Conservation (phyloP, 2,113 vertebrate species). For the Naja naja region DNA sequence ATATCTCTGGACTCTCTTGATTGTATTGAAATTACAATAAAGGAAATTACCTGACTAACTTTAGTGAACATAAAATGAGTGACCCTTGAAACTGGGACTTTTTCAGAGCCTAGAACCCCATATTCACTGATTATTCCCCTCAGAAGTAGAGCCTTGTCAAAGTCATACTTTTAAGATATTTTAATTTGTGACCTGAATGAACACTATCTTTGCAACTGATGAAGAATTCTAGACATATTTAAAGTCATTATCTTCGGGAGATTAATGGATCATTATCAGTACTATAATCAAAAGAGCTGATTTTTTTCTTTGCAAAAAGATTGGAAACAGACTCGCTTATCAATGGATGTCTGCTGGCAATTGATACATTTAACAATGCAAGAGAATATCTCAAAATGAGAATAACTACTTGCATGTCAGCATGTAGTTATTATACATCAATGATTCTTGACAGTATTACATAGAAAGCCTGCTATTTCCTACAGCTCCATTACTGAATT, state of each 20-base stretch:
- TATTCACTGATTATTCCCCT: not conserved
- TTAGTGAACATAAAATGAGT: not conserved
- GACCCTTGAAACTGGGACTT: not conserved
- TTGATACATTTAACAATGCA: not conserved
- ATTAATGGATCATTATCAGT: not conserved
- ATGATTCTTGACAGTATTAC: slow-evolving; percentile 30
- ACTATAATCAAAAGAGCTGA: not conserved
- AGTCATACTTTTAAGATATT: not conserved
- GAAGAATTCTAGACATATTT: not conserved
- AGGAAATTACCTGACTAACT: not conserved
- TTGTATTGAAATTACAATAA: not conserved
- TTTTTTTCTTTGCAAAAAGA: not conserved
- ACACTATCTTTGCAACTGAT: not conserved
- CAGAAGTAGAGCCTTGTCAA: not conserved
- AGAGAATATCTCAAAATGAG: slow-evolving; percentile 8
- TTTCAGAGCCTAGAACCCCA: not conserved
- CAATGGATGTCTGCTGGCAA: not conserved
- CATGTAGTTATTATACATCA: slow-evolving; percentile 15
- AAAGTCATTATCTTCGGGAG: not conserved
- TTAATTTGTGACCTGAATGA: not conserved
- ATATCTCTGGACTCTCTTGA: no score
- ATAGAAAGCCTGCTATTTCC: slow-evolving; percentile 35
- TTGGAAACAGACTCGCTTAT: not conserved
- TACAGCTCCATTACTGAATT: slow-evolving; percentile 38
- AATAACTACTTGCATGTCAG: not conserved